A percentile compares a stretch with the other conserved stretches of the same genome.
Evolutionary conservation across 2,888 invertebrate genomes (phyloP).

Genomic region (Harpagoxenus sublaevis): DNA sequence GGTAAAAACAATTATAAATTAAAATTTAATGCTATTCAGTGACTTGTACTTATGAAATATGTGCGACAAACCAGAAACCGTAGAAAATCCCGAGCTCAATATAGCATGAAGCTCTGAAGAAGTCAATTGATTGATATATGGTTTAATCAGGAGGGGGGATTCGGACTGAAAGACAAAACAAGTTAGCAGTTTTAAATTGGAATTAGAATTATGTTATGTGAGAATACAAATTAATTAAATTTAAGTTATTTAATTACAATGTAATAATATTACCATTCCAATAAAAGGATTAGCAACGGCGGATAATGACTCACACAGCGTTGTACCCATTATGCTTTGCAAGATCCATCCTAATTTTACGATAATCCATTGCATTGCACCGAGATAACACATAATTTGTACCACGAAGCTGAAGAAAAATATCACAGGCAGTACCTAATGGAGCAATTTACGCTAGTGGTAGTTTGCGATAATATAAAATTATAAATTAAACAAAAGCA

Average conservation of each 20-base stretch:
- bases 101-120: constrained; percentile 97
- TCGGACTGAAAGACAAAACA: constrained; percentile 90
- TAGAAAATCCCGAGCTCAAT: constrained; percentile 98
- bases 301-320: constrained; percentile 97
- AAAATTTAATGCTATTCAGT: neutral
- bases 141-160: constrained; percentile 95
- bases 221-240: neutral
- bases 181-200: neutral
- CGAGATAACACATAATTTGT: constrained; percentile 95
- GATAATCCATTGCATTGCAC: constrained; percentile 95
- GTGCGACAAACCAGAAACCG: constrained; percentile 92
- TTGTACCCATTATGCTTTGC: constrained; percentile 92
- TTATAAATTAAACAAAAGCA: neutral
- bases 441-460: constrained; percentile 56
- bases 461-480: neutral
- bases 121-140: constrained; percentile 94
- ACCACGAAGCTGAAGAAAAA: constrained; percentile 97
- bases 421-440: constrained; percentile 94
- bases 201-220: neutral
- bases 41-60: neutral
- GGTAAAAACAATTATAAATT: neutral
- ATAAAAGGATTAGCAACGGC: constrained; percentile 97
- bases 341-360: constrained; percentile 93
- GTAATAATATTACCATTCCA: constrained; percentile 90
- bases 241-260: neutral